A percentile compares a stretch with the other conserved stretches of the same genome.
These are phyloP conservation scores for Branchellion lobata DNA, from an alignment of 2,888 invertebrate species.

Conservation along the genomic window DNA sequence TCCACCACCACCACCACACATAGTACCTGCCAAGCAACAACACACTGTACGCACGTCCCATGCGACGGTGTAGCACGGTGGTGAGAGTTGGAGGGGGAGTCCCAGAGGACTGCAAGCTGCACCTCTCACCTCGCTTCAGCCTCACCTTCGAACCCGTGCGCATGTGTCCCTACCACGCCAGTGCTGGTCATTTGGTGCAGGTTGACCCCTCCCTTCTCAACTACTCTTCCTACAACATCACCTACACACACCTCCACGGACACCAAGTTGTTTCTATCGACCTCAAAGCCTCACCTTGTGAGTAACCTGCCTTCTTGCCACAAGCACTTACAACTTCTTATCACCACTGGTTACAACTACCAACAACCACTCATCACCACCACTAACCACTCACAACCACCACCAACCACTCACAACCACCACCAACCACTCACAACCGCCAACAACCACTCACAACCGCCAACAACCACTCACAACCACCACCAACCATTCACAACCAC, in stretches of 20 bases:
- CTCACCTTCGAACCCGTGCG: background rate
- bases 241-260: background rate
- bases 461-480: too few species aligned
- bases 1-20: background rate
- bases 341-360: too few species aligned
- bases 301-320: too few species aligned
- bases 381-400: too few species aligned
- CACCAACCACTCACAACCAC: too few species aligned
- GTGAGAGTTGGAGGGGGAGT: background rate
- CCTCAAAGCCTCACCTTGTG: background rate
- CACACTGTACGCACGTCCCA: background rate
- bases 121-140: background rate
- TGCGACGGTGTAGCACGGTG: background rate
- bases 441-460: too few species aligned
- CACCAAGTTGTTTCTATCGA: background rate
- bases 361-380: too few species aligned
- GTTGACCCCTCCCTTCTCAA: background rate
- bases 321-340: too few species aligned
- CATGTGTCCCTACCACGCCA: conserved; percentile 21
- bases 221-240: background rate
- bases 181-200: background rate
- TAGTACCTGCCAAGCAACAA: background rate
- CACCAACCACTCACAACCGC: too few species aligned
- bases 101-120: conserved; percentile 13
- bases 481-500: too few species aligned